These are phyloP conservation scores for Pseudomyrmex sp. DNA, from an alignment of 1,140 invertebrate genomes.

Conservation along the genomic window DNA sequence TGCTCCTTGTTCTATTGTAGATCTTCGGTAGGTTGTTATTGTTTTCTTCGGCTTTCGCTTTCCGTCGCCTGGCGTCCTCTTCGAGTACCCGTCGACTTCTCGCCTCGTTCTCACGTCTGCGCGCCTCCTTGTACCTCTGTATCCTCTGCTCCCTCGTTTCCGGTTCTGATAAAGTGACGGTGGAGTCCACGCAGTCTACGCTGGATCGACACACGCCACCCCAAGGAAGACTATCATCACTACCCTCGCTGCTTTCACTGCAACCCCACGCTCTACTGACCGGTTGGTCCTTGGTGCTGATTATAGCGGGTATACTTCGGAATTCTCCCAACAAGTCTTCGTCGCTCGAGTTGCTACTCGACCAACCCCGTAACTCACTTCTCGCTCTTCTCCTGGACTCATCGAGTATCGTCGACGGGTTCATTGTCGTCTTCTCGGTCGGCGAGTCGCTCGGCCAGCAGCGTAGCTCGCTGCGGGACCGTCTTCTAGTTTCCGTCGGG, in stretches of 20 bases:
- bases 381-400: conserved; percentile 75
- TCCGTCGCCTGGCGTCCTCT: conserved; percentile 79
- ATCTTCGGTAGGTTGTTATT: conserved; percentile 73
- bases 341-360: conserved; percentile 83
- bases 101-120: conserved; percentile 82
- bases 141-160: conserved; percentile 82
- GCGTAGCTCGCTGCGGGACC: conserved; percentile 81
- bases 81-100: conserved; percentile 80
- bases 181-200: conserved; percentile 77
- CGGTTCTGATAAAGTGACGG: conserved; percentile 68
- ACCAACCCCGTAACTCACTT: conserved; percentile 82
- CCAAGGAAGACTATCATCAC: conserved; percentile 83
- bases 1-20: conserved; percentile 61
- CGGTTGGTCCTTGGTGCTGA: conserved; percentile 68
- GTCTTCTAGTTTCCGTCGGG: conserved; percentile 78
- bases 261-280: conserved; percentile 79
- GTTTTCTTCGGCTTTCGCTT: conserved; percentile 75
- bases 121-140: conserved; percentile 82
- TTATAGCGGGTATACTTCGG: conserved; percentile 70
- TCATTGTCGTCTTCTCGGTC: conserved; percentile 64
- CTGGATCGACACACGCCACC: conserved; percentile 73
- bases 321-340: conserved; percentile 81
- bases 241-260: conserved; percentile 84
- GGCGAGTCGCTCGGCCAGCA: conserved; percentile 79
- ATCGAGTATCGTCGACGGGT: conserved; percentile 69